Base-by-base conservation (phyloP, 2,797 vertebrate genomes). In the Enteromius trimaculatus region DNA sequence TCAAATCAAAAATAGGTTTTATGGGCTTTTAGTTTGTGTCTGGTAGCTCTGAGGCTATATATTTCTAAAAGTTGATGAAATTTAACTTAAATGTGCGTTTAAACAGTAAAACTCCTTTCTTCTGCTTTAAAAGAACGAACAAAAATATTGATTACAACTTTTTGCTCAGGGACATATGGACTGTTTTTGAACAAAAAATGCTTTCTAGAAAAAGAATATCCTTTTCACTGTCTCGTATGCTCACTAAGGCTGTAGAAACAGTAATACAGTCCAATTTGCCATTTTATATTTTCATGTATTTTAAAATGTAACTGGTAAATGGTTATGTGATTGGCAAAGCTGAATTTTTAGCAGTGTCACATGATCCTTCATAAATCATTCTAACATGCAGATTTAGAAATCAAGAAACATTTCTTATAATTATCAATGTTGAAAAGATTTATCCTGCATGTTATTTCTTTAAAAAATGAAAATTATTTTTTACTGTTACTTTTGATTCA, bases 131-230 rank as follows among this genome's bases (percentile, higher is more conserved):
- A 10, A 53, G n/a, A 53, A 53, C 2, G 7, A 55, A 8, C 53
- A 58, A 58, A 53, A 58, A 55, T 55, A 55, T n/a, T 3, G 2
- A 55, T 55, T 21, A 9, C 21, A 58, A 58, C n/a, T 58, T 23
- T 58, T 58, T 58, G 21, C 9, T 11, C n/a, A 23, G n/a, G 55
- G n/a, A 55, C 53, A 55, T 55, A 55, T 0, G 1, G 9, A 42
- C 1, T n/a, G 23, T n/a, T 69, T 23, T 42, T 21, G 23, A 23
- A 23, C 21, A 37, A 42, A n/a, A 42, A 70, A 44, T 23, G 21
- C 37, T 69, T 70, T 68, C 34, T 44, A 69, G n/a, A 69, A 23
- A 23, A 39, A 69, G 11, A 68, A 44, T 23, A 11, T 69, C 66
- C 37, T 31, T 44, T 68, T 39, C 34, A 39, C 34, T 39, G 10